Evolutionary conservation across 2,888 invertebrate genomes (phyloP).

Genomic region (Pristionchus fissidentatus): DNA sequence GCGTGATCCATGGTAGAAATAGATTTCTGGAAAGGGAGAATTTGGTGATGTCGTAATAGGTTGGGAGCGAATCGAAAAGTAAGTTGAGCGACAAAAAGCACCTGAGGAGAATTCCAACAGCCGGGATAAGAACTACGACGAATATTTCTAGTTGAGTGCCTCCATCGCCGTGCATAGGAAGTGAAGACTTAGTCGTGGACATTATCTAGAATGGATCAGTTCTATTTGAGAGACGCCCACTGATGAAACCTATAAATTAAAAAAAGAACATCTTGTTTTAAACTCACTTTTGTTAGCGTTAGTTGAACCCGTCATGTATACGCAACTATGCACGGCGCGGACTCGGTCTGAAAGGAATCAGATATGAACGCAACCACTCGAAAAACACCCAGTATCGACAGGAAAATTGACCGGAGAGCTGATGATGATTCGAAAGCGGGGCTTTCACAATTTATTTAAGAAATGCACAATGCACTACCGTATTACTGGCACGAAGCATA

Average conservation of each 20-base stretch:
- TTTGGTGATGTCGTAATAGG: background rate
- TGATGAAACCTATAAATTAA: background rate
- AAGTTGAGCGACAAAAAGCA: background rate
- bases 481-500: background rate
- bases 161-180: conserved; percentile 41
- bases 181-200: conserved; percentile 11
- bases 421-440: conserved; percentile 20
- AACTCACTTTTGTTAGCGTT: conserved; percentile 22
- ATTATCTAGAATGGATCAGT: conserved; percentile 8
- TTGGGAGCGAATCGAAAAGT: background rate
- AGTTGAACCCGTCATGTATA: conserved; percentile 35
- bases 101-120: conserved; percentile 45
- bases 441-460: background rate
- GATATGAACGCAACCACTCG: background rate
- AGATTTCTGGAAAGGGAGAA: conserved; percentile 17
- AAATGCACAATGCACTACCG: background rate
- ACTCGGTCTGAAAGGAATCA: background rate
- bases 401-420: background rate
- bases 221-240: background rate
- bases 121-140: background rate
- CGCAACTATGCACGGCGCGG: background rate
- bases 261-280: background rate
- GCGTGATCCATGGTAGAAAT: conserved; percentile 32
- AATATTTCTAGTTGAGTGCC: conserved; percentile 42
- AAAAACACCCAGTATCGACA: background rate